Conservation (phyloP, 30 jellyfish, hydroid and myxozoan species). For the Morbakka virulenta region DNA sequence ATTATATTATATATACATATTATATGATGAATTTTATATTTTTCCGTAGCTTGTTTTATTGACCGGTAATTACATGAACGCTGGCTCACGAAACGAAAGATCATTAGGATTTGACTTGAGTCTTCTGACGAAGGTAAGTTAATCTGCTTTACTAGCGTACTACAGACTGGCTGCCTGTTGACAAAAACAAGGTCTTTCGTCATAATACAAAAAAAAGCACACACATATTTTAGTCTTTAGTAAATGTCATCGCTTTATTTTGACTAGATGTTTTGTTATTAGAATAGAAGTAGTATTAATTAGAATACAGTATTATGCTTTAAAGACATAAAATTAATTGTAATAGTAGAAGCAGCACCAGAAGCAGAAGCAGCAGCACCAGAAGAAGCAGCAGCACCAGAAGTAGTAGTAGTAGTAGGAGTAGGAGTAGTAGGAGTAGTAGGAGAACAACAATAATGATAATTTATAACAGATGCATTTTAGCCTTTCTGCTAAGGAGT, state of each 20-base stretch:
- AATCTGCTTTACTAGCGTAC: neutral
- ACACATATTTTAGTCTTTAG: neutral
- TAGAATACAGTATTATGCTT: too few relatives aligned
- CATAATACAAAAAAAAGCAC: neutral
- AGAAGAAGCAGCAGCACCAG: too few relatives aligned
- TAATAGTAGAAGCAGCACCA: too few relatives aligned
- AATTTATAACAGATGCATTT: too few relatives aligned
- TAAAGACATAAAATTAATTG: too few relatives aligned
- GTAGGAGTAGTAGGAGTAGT: too few relatives aligned
- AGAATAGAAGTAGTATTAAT: neutral
- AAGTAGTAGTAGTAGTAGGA: too few relatives aligned
- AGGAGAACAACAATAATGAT: too few relatives aligned
- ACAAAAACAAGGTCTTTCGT: too few relatives aligned
- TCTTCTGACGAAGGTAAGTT: slow-evolving; percentile 75
- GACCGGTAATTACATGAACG: slow-evolving; percentile 97
- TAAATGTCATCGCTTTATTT: neutral
- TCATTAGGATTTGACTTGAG: slow-evolving; percentile 90
- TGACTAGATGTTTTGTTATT: neutral
- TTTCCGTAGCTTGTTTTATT: slow-evolving; percentile 61
- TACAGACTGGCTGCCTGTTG: neutral
- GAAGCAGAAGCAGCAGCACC: too few relatives aligned
- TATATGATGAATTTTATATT: neutral
- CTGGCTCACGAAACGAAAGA: slow-evolving; percentile 96
- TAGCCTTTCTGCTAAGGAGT: too few relatives aligned
- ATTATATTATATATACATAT: neutral